Base-by-base conservation (phyloP, 2,888 invertebrate species). In the Oscheius sp. region DNA sequence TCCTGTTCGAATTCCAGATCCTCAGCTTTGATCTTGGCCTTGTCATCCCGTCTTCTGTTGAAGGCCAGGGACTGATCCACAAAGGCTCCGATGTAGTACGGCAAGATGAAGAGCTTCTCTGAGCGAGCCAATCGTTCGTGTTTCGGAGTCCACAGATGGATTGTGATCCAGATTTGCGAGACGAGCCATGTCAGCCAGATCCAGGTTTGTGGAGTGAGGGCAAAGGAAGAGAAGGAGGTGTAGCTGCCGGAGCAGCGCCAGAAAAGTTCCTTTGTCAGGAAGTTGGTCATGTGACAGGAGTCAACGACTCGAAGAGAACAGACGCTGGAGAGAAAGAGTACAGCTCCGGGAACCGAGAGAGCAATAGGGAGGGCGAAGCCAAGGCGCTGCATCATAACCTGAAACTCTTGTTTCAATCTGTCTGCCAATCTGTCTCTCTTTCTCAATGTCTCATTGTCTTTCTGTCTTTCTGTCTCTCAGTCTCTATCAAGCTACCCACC, bases 141-240 rank as follows among this genome's bases (percentile, higher is more conserved):
- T 91, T 96, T 96, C 2, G 98, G 98, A 2, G 94, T 95, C 97
- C 97, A 99, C 80, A 98, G 95, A 88, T 99, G 97, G 76, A 96
- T 92, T 0, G 96, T 94, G 72, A 97, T 94, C 96, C 98, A 97
- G 0, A 96, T 94, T 90, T 98, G 97, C 11, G 81, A 80, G 33
- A 74, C 71, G 33, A 83, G 62, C 78, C 80, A 80, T 37, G 79
- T 78, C 53, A 89, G 70, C 89, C 89, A 89, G n/a, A 89, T 83
- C 85, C 86, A 87, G 9, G 86, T 84, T 70, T 87, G 87, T 1
- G 85, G 81, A 11, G 70, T 75, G 35, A 79, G 63, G 65, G 88
- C 73, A 73, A 86, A 85, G 32, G 83, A 75, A 33, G 70, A 70
- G 11, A 80, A 75, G 13, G 74, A 72, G 21, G 58, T 68, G 57